phyloP scores from a whole-genome alignment of 2,888 invertebrate genomes.

The Eilema caniola region DNA sequence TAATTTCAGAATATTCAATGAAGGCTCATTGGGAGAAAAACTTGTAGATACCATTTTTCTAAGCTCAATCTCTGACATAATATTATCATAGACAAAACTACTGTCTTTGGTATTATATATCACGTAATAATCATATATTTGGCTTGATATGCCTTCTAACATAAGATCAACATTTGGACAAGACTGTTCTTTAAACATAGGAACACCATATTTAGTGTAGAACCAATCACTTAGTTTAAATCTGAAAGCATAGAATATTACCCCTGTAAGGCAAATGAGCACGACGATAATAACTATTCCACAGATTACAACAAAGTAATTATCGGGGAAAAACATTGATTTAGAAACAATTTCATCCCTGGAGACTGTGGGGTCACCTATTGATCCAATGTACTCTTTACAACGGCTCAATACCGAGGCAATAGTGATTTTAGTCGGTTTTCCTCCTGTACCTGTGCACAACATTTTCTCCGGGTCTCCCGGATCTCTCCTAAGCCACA shows the following conservation, averaged over 20 bases:
- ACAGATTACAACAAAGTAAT: slow-evolving; percentile 91
- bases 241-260: slow-evolving; percentile 91
- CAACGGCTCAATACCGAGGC: slow-evolving; percentile 87
- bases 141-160: slow-evolving; percentile 89
- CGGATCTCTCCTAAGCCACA: slow-evolving; percentile 89
- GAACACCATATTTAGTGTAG: slow-evolving; percentile 92
- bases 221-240: slow-evolving; percentile 93
- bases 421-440: slow-evolving; percentile 84
- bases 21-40: slow-evolving; percentile 89
- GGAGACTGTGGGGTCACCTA: slow-evolving; percentile 78
- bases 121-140: slow-evolving; percentile 95
- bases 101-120: slow-evolving; percentile 94
- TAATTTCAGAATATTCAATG: slow-evolving; percentile 87
- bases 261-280: slow-evolving; percentile 89
- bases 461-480: slow-evolving; percentile 90
- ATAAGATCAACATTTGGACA: slow-evolving; percentile 86
- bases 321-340: slow-evolving; percentile 89
- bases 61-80: slow-evolving; percentile 90
- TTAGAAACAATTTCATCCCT: slow-evolving; percentile 86
- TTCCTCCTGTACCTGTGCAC: slow-evolving; percentile 87
- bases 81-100: slow-evolving; percentile 89
- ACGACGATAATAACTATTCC: slow-evolving; percentile 90
- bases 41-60: slow-evolving; percentile 91
- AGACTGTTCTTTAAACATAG: slow-evolving; percentile 92
- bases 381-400: slow-evolving; percentile 88